Base-by-base conservation (phyloP, 2,888 invertebrate species). In the Acanthosoma haemorrhoidale region DNA sequence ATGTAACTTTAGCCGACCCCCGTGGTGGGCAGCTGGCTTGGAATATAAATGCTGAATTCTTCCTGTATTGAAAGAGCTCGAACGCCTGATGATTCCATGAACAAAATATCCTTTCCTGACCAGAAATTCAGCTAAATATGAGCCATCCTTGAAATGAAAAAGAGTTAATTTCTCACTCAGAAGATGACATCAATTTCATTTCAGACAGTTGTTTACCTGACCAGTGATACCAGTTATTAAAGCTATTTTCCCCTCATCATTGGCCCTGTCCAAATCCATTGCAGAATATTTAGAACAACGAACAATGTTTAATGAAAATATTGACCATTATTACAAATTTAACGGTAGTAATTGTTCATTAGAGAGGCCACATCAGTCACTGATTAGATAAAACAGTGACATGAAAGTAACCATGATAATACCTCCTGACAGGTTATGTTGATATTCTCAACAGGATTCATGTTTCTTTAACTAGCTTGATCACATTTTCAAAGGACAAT, bases 161-260 rank as follows among this genome's bases (percentile, higher is more conserved):
- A 2, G 2, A 6, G 29, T 51, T 21, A 25, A 51, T 29, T 51
- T 5, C 11, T n/a, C 1, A 6, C 13, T n/a, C 29, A 61, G 39
- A 61, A 60, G 36, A 29, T 21, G 15, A 68, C 25, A 39, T 11
- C 3, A 70, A 71, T 15, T 18, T 13, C 5, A n/a, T 18, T 51
- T 8, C 4, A 9, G 6, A n/a, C 11, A 8, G 9, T 1, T 43
- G 11, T 80, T 79, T 85, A 96, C 97, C 88, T 98, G 98, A 36
- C 98, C 98, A 41, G 95, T 96, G 73, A 98, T 96, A 75, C 98
- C 98, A 72, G 97, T 97, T 77, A 98, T 91, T 70, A 98, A 83
- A 11, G 98, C 97, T 61, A 96, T 85, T 81, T 88, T 89, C 13
- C 32, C 13, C n/a, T 41, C 8, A n/a, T 32, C 11, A 2, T n/a